Base-by-base conservation (phyloP, 2,888 invertebrate genomes). In the Xestia c-nigrum region DNA sequence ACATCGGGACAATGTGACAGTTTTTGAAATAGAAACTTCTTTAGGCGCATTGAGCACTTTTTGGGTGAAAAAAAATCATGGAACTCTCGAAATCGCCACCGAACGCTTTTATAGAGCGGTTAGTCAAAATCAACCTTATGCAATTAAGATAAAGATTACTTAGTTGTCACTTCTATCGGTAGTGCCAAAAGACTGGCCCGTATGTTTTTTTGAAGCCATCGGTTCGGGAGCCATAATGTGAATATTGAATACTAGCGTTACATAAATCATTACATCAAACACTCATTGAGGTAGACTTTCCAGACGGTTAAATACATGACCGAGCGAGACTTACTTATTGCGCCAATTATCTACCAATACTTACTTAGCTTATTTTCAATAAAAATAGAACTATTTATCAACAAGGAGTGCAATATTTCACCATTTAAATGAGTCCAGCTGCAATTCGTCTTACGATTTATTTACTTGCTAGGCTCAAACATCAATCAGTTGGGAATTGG, bases 261-360 rank as follows among this genome's bases (percentile, higher is more conserved):
- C 57, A 71, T 31, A 82, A 82, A 77, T 66, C 16, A 82, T 86
- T 66, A 74, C 66, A 78, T 74, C 64, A 74, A 78, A 84, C 81
- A 83, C 71, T 40, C 72, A 73, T 74, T 81, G 85, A 83, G 83
- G 83, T 83, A 84, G 84, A 69, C 61, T 84, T 68, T 74, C 46
- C 5, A 72, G 61, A 76, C 68, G 61, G 73, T 68, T 65, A 63
- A 47, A 52, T 72, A 75, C 16, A 76, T 61, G 31, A 78, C 72
- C 55, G 55, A 55, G 38, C 55, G 55, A 55, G 38, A 64, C 7
- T 61, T 55, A 75, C 64, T 59, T 50, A 80, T 73, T 63, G 61
- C 59, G 55, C 75, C 67, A 72, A 70, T 63, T 38, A 61, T 47
- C 72, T 63, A 78, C 68, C 61, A 69, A 52, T 61, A 68, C 52